These are phyloP conservation scores for Sebastes hubbsi DNA, from an alignment of 2,797 vertebrate genomes.

Conservation along the genomic window DNA sequence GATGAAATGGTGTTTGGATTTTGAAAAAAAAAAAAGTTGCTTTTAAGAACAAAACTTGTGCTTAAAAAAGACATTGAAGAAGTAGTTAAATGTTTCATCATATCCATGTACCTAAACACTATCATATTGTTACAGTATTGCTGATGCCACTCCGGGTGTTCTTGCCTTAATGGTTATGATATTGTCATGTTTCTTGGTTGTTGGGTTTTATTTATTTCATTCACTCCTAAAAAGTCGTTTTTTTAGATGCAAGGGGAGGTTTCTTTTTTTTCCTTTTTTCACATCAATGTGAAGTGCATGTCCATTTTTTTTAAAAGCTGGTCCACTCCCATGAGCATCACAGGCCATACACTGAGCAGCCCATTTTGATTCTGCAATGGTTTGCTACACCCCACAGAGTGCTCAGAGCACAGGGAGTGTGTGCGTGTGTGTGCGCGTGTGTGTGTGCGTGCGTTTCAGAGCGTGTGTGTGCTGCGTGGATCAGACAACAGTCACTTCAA, in stretches of 20 bases:
- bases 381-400: conserved; percentile 81
- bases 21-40: conserved; percentile 57
- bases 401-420: conserved; percentile 87
- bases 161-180: conserved; percentile 99
- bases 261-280: conserved; percentile 68
- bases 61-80: conserved; percentile 82
- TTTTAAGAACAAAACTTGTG: conserved; percentile 80
- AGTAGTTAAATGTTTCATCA: conserved; percentile 84
- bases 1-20: conserved; percentile 78
- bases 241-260: conserved; percentile 77
- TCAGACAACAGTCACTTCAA: conserved; percentile 94
- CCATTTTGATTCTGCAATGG: conserved; percentile 78
- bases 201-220: conserved; percentile 64
- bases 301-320: conserved; percentile 84
- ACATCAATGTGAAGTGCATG: conserved; percentile 90
- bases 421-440: conserved; percentile 49
- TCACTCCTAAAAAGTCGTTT: conserved; percentile 66
- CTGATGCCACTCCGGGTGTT: conserved; percentile 95
- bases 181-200: conserved; percentile 77
- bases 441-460: conserved; percentile 34
- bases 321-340: conserved; percentile 81
- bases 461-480: conserved; percentile 69
- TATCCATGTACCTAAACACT: conserved; percentile 83
- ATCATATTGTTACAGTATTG: conserved; percentile 85
- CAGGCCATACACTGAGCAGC: conserved; percentile 81